A percentile compares a stretch with the other conserved stretches of the same genome.
Conservation (phyloP, 2,113 vertebrate species). For the Seriola rivoliana region DNA sequence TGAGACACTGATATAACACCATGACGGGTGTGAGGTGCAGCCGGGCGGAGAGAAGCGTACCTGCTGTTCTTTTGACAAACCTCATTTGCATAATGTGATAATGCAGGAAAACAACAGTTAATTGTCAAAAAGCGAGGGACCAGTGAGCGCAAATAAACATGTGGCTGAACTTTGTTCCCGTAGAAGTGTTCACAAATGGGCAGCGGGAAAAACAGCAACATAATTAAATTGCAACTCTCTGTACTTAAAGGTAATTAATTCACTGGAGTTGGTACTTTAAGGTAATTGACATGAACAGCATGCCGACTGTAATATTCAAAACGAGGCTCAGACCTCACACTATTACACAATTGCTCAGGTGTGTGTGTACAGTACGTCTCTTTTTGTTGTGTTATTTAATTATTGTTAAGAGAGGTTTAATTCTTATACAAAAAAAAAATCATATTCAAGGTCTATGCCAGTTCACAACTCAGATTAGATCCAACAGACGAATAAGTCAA, state of each 20-base stretch:
- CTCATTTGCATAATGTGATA: constrained; percentile 39
- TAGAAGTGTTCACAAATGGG: constrained; percentile 19
- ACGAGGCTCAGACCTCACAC: not conserved
- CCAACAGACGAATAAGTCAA: constrained; percentile 8
- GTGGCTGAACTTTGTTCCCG: constrained; percentile 11
- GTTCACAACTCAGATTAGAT: constrained; percentile 8
- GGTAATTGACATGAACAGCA: constrained; percentile 25
- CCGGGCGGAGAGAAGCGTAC: constrained; percentile 21
- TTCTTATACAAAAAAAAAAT: too few species aligned
- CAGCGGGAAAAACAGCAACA: constrained; percentile 16
- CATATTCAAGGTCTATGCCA: not conserved
- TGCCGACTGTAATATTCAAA: constrained; percentile 24
- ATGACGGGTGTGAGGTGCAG: constrained; percentile 25
- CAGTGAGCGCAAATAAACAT: not conserved
- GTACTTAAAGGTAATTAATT: constrained; percentile 43
- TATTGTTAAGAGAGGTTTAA: too few species aligned
- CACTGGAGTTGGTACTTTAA: constrained; percentile 31
- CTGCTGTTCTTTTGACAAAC: constrained; percentile 33
- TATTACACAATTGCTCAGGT: not conserved
- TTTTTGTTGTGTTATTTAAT: not conserved
- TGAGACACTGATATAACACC: constrained; percentile 19
- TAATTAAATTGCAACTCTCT: constrained; percentile 26
- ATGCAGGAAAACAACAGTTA: constrained; percentile 36
- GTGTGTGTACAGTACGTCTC: not conserved
- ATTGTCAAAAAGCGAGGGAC: constrained; percentile 22